Conservation (phyloP, 2,113 vertebrate genomes). For the Pleuronectes platessa region DNA sequence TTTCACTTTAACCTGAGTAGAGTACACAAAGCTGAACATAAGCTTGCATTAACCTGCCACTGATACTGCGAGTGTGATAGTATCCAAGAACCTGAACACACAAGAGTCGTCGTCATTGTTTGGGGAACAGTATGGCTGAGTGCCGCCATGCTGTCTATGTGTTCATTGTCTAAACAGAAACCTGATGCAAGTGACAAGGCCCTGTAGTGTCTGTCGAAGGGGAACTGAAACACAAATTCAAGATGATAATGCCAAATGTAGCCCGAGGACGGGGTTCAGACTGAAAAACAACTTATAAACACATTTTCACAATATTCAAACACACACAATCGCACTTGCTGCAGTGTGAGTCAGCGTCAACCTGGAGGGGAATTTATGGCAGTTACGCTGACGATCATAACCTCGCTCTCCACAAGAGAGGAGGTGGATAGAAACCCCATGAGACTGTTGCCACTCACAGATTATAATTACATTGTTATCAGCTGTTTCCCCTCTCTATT, state of each 20-base stretch:
- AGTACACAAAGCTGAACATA: neutral
- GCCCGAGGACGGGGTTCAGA: slow-evolving; percentile 36
- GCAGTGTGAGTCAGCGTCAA: slow-evolving; percentile 5
- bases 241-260: slow-evolving; percentile 13
- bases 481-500: too few species aligned
- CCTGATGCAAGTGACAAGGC: slow-evolving; percentile 18
- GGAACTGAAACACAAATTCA: slow-evolving; percentile 21
- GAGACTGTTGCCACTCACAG: neutral
- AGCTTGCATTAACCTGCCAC: neutral
- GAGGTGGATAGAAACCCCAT: slow-evolving; percentile 44
- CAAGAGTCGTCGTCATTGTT: slow-evolving; percentile 11
- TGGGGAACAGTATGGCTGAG: neutral
- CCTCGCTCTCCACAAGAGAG: slow-evolving; percentile 9
- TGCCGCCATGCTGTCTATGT: slow-evolving; percentile 25
- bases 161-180: slow-evolving; percentile 49
- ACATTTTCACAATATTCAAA: neutral
- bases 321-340: slow-evolving; percentile 13
- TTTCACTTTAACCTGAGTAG: neutral
- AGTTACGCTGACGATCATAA: neutral
- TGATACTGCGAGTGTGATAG: neutral
- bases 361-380: slow-evolving; percentile 25
- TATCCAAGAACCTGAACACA: slow-evolving; percentile 3
- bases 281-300: slow-evolving; percentile 4
- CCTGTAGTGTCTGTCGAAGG: slow-evolving; percentile 28
- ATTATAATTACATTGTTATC: too few species aligned